A percentile compares a stretch with the other conserved stretches of the same genome.
phyloP scores from a whole-genome alignment of 2,888 invertebrate genomes.

The Nezara viridula region DNA sequence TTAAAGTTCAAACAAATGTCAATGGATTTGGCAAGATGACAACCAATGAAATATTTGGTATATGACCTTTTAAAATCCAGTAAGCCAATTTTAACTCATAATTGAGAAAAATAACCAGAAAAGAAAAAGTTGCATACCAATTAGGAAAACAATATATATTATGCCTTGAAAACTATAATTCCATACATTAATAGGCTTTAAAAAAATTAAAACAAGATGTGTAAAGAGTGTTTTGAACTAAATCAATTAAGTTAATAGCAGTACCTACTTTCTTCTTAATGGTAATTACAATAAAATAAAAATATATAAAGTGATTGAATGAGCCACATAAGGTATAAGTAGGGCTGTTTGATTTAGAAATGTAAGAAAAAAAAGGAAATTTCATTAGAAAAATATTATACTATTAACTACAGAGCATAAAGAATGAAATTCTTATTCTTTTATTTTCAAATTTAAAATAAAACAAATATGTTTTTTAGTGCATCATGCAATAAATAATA shows the following conservation, averaged over 20 bases:
- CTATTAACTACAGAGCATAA: too few species aligned
- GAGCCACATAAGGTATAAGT: too few species aligned
- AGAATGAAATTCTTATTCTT: too few species aligned
- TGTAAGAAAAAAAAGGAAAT: not conserved
- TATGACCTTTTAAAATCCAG: not conserved
- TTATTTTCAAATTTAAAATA: too few species aligned
- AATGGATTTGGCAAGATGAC: slow-evolving; percentile 57
- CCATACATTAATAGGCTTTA: not conserved
- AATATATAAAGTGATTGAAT: too few species aligned
- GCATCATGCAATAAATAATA: too few species aligned
- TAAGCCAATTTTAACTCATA: not conserved
- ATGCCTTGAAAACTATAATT: not conserved
- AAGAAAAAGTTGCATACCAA: not conserved
- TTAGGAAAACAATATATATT: not conserved
- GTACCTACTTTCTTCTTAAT: too few species aligned
- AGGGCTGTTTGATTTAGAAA: not conserved
- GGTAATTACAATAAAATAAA: too few species aligned
- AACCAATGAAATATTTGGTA: not conserved
- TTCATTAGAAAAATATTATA: not conserved
- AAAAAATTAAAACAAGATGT: not conserved
- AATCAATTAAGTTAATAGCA: too few species aligned
- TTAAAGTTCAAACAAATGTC: slow-evolving; percentile 33
- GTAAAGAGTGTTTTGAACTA: too few species aligned
- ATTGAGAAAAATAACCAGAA: not conserved
- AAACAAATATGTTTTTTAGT: too few species aligned